These are phyloP conservation scores for Pachyrhynchus sulphureomaculatus DNA, from an alignment of 1,140 invertebrate species.

Conservation along the genomic window DNA sequence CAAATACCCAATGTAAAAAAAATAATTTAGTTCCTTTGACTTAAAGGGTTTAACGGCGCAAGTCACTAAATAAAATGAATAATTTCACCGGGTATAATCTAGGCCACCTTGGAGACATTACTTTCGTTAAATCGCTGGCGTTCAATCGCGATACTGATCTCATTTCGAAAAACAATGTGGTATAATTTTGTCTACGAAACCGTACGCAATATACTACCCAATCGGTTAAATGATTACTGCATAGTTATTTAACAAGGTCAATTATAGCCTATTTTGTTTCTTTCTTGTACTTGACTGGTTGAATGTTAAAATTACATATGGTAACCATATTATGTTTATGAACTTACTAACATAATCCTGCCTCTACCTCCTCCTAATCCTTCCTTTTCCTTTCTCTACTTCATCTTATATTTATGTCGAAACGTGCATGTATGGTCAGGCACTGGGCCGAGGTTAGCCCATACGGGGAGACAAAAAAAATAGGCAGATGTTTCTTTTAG, in stretches of 20 bases:
- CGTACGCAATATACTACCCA: conserved; percentile 27
- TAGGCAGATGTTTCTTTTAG: too few relatives aligned
- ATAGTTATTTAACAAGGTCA: conserved; percentile 31
- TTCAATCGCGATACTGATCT: conserved; percentile 28
- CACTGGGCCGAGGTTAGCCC: too few relatives aligned
- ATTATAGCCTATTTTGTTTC: conserved; percentile 19
- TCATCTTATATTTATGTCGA: too few relatives aligned
- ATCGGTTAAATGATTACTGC: conserved; percentile 30
- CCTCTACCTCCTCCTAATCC: too few relatives aligned
- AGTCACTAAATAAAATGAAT: conserved; percentile 26
- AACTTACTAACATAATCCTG: too few relatives aligned
- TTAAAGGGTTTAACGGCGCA: conserved; percentile 24
- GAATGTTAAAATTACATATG: too few relatives aligned
- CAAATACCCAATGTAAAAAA: too few relatives aligned
- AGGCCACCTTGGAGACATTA: conserved; percentile 30
- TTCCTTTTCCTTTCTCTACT: too few relatives aligned
- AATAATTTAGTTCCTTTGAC: too few relatives aligned
- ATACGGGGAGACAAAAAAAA: too few relatives aligned
- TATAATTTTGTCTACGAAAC: conserved; percentile 32
- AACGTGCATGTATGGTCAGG: too few relatives aligned
- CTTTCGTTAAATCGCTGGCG: conserved; percentile 27
- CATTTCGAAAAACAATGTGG: conserved; percentile 35
- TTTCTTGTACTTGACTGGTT: not conserved
- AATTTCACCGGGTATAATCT: conserved; percentile 30
- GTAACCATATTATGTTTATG: too few relatives aligned